A percentile compares a stretch with the other conserved stretches of the same genome.
These are phyloP conservation scores for Dendrolimus kikuchii DNA, from an alignment of 1,140 invertebrate genomes.

Conservation along the genomic window DNA sequence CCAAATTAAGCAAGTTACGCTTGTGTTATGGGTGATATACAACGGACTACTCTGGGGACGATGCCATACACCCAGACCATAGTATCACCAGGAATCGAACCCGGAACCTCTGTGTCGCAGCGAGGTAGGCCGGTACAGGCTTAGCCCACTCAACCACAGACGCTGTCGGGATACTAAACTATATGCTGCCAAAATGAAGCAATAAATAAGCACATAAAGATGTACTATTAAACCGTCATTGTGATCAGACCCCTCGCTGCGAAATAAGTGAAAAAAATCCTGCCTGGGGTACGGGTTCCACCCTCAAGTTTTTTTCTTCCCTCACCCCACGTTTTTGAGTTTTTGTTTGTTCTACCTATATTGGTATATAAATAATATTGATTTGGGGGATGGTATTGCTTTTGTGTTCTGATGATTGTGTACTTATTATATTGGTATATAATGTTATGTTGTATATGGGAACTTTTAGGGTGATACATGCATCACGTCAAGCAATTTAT, in stretches of 20 bases:
- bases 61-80: no score
- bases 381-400: slow-evolving; percentile 13
- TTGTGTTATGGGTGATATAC: no score
- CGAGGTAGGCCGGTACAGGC: no score
- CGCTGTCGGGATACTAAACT: no score
- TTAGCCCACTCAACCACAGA: no score
- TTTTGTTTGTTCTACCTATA: slow-evolving; percentile 11
- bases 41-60: no score
- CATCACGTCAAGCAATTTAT: no score
- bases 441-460: no score
- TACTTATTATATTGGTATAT: background rate
- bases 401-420: slow-evolving; percentile 1
- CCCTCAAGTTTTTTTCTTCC: slow-evolving; percentile 20
- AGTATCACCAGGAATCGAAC: no score
- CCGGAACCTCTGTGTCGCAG: no score
- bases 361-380: slow-evolving; percentile 24
- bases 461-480: no score
- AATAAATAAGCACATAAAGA: slow-evolving; percentile 23
- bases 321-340: slow-evolving; percentile 20
- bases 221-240: slow-evolving; percentile 16
- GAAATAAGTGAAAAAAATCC: slow-evolving; percentile 19
- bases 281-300: slow-evolving; percentile 11
- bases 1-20: no score
- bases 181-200: background rate
- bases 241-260: slow-evolving; percentile 14